These are phyloP conservation scores for Anser brachyrhynchus DNA, from an alignment of 2,113 vertebrate species.

Conservation along the genomic window DNA sequence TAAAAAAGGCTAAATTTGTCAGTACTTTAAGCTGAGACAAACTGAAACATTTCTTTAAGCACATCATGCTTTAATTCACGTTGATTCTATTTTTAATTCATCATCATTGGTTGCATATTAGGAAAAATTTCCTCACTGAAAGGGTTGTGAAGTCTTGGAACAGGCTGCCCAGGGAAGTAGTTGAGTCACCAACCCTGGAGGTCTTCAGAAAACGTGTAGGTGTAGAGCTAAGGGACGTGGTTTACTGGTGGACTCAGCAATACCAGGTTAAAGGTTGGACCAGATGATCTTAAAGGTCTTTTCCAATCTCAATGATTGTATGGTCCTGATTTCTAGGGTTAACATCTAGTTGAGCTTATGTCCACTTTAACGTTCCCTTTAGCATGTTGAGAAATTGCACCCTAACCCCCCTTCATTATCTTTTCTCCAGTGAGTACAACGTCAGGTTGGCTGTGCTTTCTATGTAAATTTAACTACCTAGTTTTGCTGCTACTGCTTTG, in stretches of 20 bases:
- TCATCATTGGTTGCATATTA: background rate
- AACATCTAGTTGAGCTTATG: constrained; percentile 11
- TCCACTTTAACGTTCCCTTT: constrained; percentile 37
- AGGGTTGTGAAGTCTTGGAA: no score
- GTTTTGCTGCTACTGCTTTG: constrained; percentile 14
- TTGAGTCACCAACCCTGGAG: no score
- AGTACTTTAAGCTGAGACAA: background rate
- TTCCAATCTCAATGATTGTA: no score
- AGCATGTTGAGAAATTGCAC: constrained; percentile 35
- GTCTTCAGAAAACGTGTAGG: no score
- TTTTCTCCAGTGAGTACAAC: background rate
- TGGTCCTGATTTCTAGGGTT: background rate
- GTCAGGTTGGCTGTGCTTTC: background rate
- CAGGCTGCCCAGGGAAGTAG: no score
- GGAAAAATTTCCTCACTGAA: no score
- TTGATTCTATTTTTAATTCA: background rate
- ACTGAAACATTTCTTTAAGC: background rate
- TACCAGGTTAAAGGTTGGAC: no score
- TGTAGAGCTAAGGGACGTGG: no score
- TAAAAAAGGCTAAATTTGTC: background rate
- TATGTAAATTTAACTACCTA: background rate
- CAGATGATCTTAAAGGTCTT: no score
- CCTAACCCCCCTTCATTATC: constrained; percentile 11
- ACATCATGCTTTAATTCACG: background rate
- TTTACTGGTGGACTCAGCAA: no score